Conservation (phyloP, 2,888 invertebrate genomes). For the Troides helena region DNA sequence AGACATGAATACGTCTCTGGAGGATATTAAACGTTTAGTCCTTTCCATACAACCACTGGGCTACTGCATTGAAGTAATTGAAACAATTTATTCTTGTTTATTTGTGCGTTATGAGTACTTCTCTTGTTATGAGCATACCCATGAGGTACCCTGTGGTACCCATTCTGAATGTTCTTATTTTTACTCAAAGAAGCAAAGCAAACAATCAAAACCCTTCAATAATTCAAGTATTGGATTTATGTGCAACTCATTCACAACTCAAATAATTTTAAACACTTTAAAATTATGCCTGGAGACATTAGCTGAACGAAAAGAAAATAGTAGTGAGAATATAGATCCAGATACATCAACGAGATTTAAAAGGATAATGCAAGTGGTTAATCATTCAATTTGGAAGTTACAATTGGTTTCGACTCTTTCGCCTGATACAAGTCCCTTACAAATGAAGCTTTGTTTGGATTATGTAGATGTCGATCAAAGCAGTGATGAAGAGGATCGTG, state of each 20-base stretch:
- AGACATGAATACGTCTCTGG: slow-evolving; percentile 63
- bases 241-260: slow-evolving; percentile 80
- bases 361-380: slow-evolving; percentile 73
- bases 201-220: slow-evolving; percentile 46
- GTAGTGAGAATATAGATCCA: slow-evolving; percentile 50
- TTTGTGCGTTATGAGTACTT: slow-evolving; percentile 84
- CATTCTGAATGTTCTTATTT: slow-evolving; percentile 76
- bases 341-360: slow-evolving; percentile 50
- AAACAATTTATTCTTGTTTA: slow-evolving; percentile 86
- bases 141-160: slow-evolving; percentile 66
- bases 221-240: slow-evolving; percentile 74
- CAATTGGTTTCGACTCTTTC: slow-evolving; percentile 83
- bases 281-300: slow-evolving; percentile 77
- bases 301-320: slow-evolving; percentile 50
- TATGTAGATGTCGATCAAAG: slow-evolving; percentile 72
- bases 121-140: slow-evolving; percentile 73
- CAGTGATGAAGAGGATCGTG: slow-evolving; percentile 71
- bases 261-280: slow-evolving; percentile 79
- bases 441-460: slow-evolving; percentile 66
- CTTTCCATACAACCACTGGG: slow-evolving; percentile 68
- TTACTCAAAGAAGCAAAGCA: slow-evolving; percentile 66
- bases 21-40: slow-evolving; percentile 72
- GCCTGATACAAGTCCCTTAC: slow-evolving; percentile 67
- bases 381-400: slow-evolving; percentile 86
- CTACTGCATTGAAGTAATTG: slow-evolving; percentile 82